These are phyloP conservation scores for Drosophila anceps DNA, from an alignment of 2,888 invertebrate genomes.

Conservation along the genomic window DNA sequence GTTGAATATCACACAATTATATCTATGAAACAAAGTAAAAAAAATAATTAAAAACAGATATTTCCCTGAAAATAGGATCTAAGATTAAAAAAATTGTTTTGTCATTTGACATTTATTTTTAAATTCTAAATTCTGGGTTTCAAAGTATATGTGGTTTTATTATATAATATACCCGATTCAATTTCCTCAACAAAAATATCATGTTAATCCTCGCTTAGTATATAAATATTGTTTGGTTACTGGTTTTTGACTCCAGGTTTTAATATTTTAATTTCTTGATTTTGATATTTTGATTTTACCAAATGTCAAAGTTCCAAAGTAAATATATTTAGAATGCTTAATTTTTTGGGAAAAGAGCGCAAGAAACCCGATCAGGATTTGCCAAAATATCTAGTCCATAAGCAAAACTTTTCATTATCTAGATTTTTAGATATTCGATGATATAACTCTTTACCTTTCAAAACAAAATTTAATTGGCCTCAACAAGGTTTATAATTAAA, in stretches of 20 bases:
- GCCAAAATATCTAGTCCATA: neutral
- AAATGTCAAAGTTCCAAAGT: too few relatives aligned
- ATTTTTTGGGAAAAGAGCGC: too few relatives aligned
- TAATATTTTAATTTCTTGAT: too few relatives aligned
- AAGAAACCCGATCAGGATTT: neutral
- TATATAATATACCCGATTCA: neutral
- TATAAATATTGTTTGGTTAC: too few relatives aligned
- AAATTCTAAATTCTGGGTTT: neutral
- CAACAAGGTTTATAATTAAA: neutral
- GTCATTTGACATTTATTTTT: neutral
- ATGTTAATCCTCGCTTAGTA: too few relatives aligned
- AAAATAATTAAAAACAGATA: neutral
- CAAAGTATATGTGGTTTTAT: neutral
- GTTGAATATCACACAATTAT: conserved; percentile 3
- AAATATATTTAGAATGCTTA: too few relatives aligned
- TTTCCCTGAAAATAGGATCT: neutral
- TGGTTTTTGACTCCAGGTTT: too few relatives aligned
- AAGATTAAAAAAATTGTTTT: neutral
- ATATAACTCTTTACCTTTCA: neutral
- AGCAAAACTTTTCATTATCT: too few relatives aligned
- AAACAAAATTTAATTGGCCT: neutral
- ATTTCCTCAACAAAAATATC: neutral
- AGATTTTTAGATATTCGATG: neutral
- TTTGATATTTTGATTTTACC: too few relatives aligned
- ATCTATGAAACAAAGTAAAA: neutral